phyloP scores from a whole-genome alignment of 2,113 vertebrate species.

The Leiothrix lutea region DNA sequence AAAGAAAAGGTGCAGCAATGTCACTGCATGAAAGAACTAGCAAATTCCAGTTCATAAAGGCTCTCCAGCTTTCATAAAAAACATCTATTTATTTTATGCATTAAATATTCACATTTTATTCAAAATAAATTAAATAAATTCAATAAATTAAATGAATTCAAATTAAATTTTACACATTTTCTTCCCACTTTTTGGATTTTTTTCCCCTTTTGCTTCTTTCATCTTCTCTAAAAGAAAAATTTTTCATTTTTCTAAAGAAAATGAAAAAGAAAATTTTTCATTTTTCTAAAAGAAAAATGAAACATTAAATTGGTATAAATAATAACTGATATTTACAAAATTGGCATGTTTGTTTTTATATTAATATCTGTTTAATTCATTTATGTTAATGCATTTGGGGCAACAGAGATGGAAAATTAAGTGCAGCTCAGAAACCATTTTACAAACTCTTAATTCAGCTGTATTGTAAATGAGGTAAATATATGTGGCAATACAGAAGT shows the following conservation, averaged over 20 bases:
- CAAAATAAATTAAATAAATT: background rate
- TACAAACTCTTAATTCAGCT: background rate
- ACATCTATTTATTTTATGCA: background rate
- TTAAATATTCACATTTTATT: background rate
- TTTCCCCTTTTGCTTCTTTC: background rate
- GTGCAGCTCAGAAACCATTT: background rate
- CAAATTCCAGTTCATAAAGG: background rate
- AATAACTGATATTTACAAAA: background rate
- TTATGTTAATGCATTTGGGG: background rate
- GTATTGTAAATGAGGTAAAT: background rate
- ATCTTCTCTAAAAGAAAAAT: background rate
- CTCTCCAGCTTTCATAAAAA: background rate
- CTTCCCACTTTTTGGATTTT: background rate
- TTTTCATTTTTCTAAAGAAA: no score
- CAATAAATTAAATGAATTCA: no score
- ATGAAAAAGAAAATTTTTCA: no score
- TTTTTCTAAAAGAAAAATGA: background rate
- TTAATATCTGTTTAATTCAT: background rate
- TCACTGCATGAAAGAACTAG: background rate
- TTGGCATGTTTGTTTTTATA: background rate
- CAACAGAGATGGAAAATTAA: background rate
- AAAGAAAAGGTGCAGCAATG: background rate
- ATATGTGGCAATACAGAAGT: background rate
- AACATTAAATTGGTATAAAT: background rate
- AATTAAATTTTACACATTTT: background rate